Percentiles rank a stretch among this genome's conserved stretches.
phyloP scores from a whole-genome alignment of 2,888 invertebrate species.

The Caenorhabditis japonica region DNA sequence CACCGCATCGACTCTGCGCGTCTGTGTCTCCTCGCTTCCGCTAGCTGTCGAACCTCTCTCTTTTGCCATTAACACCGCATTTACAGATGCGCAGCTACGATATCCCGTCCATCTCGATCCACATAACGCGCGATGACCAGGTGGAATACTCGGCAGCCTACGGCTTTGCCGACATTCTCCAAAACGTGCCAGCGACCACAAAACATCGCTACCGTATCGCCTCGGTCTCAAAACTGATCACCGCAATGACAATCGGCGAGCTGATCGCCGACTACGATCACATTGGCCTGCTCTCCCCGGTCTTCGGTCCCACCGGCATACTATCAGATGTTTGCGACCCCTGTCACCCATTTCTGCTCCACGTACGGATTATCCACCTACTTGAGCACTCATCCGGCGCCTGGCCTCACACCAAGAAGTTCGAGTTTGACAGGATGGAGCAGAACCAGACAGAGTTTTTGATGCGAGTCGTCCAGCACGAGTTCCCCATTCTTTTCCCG shows the following conservation, averaged over 20 bases:
- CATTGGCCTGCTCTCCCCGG: slow-evolving; percentile 43
- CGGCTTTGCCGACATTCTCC: slow-evolving; percentile 62
- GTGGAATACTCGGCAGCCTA: slow-evolving; percentile 53
- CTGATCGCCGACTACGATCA: slow-evolving; percentile 51
- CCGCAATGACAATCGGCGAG: slow-evolving; percentile 62
- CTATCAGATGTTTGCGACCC: slow-evolving; percentile 39
- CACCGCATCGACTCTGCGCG: too few relatives aligned
- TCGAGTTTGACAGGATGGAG: slow-evolving; percentile 62
- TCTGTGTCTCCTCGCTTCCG: too few relatives aligned
- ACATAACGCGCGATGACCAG: slow-evolving; percentile 42
- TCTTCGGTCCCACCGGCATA: slow-evolving; percentile 59
- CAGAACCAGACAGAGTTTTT: slow-evolving; percentile 60
- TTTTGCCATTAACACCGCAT: too few relatives aligned
- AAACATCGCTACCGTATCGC: slow-evolving; percentile 61
- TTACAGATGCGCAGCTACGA: slow-evolving; percentile 59
- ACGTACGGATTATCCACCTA: slow-evolving; percentile 54
- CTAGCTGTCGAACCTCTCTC: too few relatives aligned
- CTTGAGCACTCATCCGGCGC: slow-evolving; percentile 62
- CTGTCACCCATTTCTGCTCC: slow-evolving; percentile 48
- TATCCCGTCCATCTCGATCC: slow-evolving; percentile 64
- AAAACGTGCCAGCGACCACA: slow-evolving; percentile 40
- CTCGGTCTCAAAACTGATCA: slow-evolving; percentile 62
- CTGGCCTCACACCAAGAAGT: slow-evolving; percentile 62
- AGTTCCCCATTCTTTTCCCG: slow-evolving; percentile 47
- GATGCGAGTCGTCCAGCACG: slow-evolving; percentile 40